These are phyloP conservation scores for Melanotus villosus DNA, from an alignment of 2,888 invertebrate species.

Conservation along the genomic window DNA sequence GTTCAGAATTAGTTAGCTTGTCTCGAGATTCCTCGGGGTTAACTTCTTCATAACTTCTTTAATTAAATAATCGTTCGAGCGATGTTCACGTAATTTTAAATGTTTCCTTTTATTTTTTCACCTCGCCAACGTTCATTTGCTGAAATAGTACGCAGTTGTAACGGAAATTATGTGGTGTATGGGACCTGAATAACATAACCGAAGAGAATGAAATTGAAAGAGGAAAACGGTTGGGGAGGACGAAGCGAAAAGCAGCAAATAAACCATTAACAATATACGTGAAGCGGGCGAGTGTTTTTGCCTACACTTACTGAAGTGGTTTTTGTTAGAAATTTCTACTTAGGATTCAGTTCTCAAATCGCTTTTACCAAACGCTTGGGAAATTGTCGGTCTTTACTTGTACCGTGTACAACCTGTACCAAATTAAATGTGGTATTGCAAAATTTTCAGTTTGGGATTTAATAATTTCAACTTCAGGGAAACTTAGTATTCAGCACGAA, in stretches of 20 bases:
- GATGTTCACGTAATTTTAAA: neutral
- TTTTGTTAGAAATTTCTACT: slow-evolving; percentile 17
- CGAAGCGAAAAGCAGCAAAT: slow-evolving; percentile 31
- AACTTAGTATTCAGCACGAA: too few species aligned
- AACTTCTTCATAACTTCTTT: slow-evolving; percentile 14
- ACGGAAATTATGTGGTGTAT: slow-evolving; percentile 26
- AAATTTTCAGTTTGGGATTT: too few species aligned
- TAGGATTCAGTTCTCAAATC: slow-evolving; percentile 23
- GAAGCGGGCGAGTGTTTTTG: slow-evolving; percentile 26
- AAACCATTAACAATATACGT: slow-evolving; percentile 42
- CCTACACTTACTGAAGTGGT: slow-evolving; percentile 12
- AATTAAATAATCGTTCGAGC: slow-evolving; percentile 9
- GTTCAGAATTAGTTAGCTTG: slow-evolving; percentile 7
- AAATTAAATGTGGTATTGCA: too few species aligned
- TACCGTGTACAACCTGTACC: too few species aligned
- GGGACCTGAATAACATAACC: slow-evolving; percentile 32
- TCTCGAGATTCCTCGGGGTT: neutral
- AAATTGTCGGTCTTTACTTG: neutral
- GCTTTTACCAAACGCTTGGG: neutral
- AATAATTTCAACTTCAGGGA: too few species aligned
- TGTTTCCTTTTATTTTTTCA: neutral
- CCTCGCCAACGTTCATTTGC: slow-evolving; percentile 5
- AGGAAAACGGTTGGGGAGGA: slow-evolving; percentile 12
- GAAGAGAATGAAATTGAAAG: slow-evolving; percentile 29
- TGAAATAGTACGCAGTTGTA: slow-evolving; percentile 5